Evolutionary conservation across 1,140 invertebrate genomes (phyloP).

Genomic region (Wasmannia auropunctata): DNA sequence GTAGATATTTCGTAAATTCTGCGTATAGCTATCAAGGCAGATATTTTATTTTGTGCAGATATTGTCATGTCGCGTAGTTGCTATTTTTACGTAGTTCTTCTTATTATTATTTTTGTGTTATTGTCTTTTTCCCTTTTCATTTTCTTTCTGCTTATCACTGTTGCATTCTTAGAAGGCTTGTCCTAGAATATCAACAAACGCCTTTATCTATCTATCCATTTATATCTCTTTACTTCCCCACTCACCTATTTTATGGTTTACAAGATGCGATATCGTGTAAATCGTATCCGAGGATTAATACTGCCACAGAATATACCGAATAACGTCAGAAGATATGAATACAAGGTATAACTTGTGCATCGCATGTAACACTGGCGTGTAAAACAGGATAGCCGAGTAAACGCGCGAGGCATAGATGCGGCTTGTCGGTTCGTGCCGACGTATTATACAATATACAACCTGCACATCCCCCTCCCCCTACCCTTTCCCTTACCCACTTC

Average conservation of each 20-base stretch:
- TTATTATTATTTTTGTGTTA: too few relatives aligned
- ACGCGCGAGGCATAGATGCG: slow-evolving; percentile 14
- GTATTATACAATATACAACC: slow-evolving; percentile 39
- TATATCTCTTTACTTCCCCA: too few relatives aligned
- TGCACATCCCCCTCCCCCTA: background rate
- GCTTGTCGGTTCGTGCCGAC: slow-evolving; percentile 30
- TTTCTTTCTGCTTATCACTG: too few relatives aligned
- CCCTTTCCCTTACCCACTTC: background rate
- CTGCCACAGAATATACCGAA: background rate
- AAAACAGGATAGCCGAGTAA: slow-evolving; percentile 37
- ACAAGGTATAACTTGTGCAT: slow-evolving; percentile 11
- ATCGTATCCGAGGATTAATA: background rate
- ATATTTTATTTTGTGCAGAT: too few relatives aligned
- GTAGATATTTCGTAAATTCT: too few relatives aligned
- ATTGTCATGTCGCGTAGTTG: too few relatives aligned
- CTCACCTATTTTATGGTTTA: background rate
- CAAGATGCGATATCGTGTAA: background rate
- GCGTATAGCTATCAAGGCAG: too few relatives aligned
- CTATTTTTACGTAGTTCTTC: too few relatives aligned
- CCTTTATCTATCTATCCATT: too few relatives aligned
- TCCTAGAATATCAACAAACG: too few relatives aligned
- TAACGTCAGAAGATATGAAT: slow-evolving; percentile 29
- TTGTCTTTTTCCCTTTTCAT: too few relatives aligned
- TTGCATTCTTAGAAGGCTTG: too few relatives aligned
- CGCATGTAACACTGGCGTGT: slow-evolving; percentile 29